Percentiles rank a stretch among this genome's conserved stretches.
Conservation (phyloP, 1,140 invertebrate genomes). For the Pachyrhynchus sulphureomaculatus region DNA sequence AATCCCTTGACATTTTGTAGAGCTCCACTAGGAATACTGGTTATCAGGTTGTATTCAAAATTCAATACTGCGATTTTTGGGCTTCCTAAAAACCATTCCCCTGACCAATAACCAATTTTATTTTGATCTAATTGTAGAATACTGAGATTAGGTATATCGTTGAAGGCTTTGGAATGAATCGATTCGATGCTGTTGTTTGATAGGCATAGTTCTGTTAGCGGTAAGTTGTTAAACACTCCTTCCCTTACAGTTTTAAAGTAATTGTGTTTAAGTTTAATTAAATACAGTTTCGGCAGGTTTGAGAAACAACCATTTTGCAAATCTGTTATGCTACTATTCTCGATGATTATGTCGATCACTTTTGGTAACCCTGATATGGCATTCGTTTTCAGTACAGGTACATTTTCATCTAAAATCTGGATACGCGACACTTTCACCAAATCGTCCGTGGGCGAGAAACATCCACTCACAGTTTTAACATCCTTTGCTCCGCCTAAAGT, state of each 20-base stretch:
- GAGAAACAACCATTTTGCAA: conserved; percentile 43
- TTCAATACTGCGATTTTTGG: conserved; percentile 42
- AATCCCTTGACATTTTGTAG: conserved; percentile 43
- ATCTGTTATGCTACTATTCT: conserved; percentile 40
- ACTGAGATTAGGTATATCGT: conserved; percentile 43
- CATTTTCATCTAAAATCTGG: conserved; percentile 43
- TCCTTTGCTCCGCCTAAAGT: conserved; percentile 41
- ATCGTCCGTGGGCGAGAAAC: conserved; percentile 41
- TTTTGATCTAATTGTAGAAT: conserved; percentile 44
- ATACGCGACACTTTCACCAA: conserved; percentile 43
- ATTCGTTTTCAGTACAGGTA: conserved; percentile 42
- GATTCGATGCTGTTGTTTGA: conserved; percentile 44
- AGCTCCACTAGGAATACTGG: conserved; percentile 34
- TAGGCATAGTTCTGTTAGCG: conserved; percentile 40
- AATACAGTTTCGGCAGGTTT: conserved; percentile 41
- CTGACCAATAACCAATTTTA: conserved; percentile 39
- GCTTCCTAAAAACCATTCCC: conserved; percentile 42
- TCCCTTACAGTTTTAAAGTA: conserved; percentile 38
- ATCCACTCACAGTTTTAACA: conserved; percentile 42
- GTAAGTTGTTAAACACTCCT: conserved; percentile 46
- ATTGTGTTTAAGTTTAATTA: conserved; percentile 42
- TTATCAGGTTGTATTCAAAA: conserved; percentile 43
- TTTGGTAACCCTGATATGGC: conserved; percentile 43
- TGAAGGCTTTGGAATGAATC: conserved; percentile 42
- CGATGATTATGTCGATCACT: conserved; percentile 42